A percentile compares a stretch with the other conserved stretches of the same genome.
These are phyloP conservation scores for Cyprinodon brontotheroides DNA, from an alignment of 2,113 vertebrate species.

Conservation along the genomic window DNA sequence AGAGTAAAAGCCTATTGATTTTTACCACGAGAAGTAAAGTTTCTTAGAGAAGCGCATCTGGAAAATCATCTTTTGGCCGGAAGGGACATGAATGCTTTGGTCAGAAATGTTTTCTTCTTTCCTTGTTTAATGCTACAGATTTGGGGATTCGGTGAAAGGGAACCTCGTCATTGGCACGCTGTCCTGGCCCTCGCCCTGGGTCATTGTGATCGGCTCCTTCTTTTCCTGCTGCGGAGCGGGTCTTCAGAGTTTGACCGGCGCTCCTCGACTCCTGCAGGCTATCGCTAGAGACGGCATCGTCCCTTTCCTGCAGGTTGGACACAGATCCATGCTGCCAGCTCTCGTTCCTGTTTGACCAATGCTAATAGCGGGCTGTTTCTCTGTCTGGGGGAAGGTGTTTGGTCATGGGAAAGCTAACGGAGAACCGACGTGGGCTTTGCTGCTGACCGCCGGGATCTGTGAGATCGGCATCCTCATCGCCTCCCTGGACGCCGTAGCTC, in stretches of 20 bases:
- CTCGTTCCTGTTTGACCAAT: no score
- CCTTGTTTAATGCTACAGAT: conserved; percentile 76
- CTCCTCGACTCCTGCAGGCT: conserved; percentile 92
- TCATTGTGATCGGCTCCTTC: conserved; percentile 97
- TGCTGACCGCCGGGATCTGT: conserved; percentile 91
- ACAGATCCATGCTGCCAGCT: not conserved
- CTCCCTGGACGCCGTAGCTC: conserved; percentile 93
- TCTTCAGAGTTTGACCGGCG: conserved; percentile 94
- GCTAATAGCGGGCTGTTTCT: not conserved
- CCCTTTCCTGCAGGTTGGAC: conserved; percentile 89
- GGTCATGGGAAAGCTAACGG: conserved; percentile 95
- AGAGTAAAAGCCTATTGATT: conserved; percentile 60
- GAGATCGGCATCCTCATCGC: conserved; percentile 96
- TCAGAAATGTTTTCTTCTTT: not conserved
- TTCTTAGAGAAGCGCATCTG: not conserved
- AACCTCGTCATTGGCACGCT: conserved; percentile 93
- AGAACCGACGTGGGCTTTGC: conserved; percentile 95
- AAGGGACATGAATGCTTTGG: not conserved
- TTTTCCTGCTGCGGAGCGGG: conserved; percentile 97
- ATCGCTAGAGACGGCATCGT: conserved; percentile 94
- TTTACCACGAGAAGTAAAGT: not conserved
- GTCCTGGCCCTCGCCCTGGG: conserved; percentile 97
- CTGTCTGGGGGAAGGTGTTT: conserved; percentile 82
- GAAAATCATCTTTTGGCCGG: not conserved
- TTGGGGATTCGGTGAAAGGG: conserved; percentile 91